These are phyloP conservation scores for Oxyruncus cristatus DNA, from an alignment of 2,113 vertebrate genomes.

Conservation along the genomic window DNA sequence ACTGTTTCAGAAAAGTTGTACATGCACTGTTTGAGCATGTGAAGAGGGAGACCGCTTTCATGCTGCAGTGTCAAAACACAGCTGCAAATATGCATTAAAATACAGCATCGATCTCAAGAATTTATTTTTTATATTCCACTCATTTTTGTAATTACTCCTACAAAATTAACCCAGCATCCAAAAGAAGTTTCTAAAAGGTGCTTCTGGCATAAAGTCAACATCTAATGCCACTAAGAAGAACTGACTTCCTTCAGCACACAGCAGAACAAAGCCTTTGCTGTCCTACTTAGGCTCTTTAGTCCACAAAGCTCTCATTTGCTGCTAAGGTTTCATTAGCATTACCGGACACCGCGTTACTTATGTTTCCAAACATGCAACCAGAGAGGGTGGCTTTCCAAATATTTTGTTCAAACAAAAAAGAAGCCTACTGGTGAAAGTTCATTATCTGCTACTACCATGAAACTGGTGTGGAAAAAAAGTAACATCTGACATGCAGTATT, in stretches of 20 bases:
- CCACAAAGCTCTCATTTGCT: conserved; percentile 46
- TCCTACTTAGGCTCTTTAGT: conserved; percentile 62
- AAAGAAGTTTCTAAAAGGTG: conserved; percentile 54
- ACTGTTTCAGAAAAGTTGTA: not conserved
- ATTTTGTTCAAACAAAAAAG: not conserved
- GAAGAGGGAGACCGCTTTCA: not conserved
- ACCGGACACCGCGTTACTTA: conserved; percentile 37
- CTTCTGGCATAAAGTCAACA: conserved; percentile 40
- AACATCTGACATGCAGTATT: not conserved
- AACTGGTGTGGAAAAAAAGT: not conserved
- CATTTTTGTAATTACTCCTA: conserved; percentile 26
- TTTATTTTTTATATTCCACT: conserved; percentile 9
- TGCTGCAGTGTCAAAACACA: not conserved
- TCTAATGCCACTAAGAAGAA: conserved; percentile 14
- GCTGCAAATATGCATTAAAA: not conserved
- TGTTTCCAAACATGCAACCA: conserved; percentile 15
- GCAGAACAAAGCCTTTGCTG: conserved; percentile 69
- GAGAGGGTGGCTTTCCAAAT: not conserved
- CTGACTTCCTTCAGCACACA: conserved; percentile 46
- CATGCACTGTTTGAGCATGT: not conserved
- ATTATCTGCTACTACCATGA: not conserved
- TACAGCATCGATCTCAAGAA: not conserved
- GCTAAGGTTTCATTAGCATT: conserved; percentile 56
- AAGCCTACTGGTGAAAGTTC: not conserved
- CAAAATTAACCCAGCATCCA: conserved; percentile 26